Conservation (phyloP, 2,797 vertebrate genomes). For the Acanthiza pusilla region DNA sequence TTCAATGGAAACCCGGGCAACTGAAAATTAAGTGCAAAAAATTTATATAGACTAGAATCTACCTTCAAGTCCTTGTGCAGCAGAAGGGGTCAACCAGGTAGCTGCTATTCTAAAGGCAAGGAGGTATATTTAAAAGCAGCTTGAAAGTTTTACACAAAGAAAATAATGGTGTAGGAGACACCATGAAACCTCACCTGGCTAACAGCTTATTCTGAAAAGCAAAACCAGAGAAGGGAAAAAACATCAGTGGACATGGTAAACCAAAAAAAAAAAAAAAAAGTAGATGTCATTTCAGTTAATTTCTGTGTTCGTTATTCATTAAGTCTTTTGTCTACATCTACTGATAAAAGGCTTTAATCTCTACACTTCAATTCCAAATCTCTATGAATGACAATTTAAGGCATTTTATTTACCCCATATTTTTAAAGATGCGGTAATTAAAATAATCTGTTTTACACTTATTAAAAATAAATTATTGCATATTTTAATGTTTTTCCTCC, state of each 20-base stretch:
- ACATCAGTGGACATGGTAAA: neutral
- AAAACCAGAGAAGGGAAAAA: neutral
- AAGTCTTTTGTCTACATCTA: constrained; percentile 51
- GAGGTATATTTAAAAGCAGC: neutral
- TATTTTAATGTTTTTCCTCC: constrained; percentile 70
- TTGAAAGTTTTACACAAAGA: neutral
- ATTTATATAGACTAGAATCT: neutral
- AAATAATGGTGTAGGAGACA: neutral
- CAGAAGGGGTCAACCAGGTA: neutral
- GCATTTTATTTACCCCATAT: constrained; percentile 54
- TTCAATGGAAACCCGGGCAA: neutral
- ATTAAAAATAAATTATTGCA: constrained; percentile 76
- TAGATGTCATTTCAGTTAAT: constrained; percentile 11
- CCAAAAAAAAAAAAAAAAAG: neutral
- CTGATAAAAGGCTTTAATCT: constrained; percentile 57
- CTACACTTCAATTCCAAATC: constrained; percentile 42
- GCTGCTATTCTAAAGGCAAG: neutral
- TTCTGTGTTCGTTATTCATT: constrained; percentile 24
- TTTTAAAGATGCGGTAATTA: constrained; percentile 66
- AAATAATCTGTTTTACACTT: constrained; percentile 70
- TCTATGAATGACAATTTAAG: constrained; percentile 64
- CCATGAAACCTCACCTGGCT: neutral
- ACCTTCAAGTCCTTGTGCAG: neutral
- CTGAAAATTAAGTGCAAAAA: neutral
- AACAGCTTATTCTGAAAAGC: neutral